Conservation (phyloP, 2,797 vertebrate genomes). For the Okamejei kenojei region DNA sequence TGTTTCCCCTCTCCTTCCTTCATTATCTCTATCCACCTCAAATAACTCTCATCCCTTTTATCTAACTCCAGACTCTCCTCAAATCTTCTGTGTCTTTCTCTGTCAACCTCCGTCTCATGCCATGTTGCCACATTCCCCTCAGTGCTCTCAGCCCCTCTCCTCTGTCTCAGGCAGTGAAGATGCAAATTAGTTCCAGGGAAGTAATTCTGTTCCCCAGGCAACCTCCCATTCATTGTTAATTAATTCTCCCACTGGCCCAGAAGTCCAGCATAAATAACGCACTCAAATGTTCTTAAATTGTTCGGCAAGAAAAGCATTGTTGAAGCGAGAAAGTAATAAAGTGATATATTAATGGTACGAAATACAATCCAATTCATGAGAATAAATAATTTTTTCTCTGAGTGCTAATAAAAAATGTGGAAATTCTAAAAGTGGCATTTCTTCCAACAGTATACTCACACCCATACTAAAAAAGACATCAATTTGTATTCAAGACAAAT, state of each 20-base stretch:
- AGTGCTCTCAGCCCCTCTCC: background rate
- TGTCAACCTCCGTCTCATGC: background rate
- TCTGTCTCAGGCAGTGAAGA: background rate
- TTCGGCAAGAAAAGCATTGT: background rate
- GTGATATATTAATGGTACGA: too few relatives aligned
- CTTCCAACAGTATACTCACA: background rate
- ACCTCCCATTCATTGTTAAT: constrained; percentile 1
- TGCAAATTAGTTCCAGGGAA: background rate
- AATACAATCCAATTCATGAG: background rate
- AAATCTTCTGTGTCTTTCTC: background rate
- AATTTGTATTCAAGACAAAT: constrained; percentile 12
- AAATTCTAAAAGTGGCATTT: constrained; percentile 14
- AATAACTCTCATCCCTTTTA: background rate
- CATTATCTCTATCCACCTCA: background rate
- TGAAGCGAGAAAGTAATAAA: background rate
- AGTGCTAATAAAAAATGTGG: background rate
- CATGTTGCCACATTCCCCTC: too few relatives aligned
- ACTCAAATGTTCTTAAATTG: background rate
- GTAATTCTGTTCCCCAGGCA: constrained; percentile 8
- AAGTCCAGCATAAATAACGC: background rate
- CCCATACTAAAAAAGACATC: background rate
- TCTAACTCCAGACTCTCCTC: background rate
- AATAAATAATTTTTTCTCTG: background rate
- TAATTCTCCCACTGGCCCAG: background rate
- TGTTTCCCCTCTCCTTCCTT: background rate